A percentile compares a stretch with the other conserved stretches of the same genome.
Evolutionary conservation across 2,888 invertebrate species (phyloP).

Genomic region (Ormyrus rosae): DNA sequence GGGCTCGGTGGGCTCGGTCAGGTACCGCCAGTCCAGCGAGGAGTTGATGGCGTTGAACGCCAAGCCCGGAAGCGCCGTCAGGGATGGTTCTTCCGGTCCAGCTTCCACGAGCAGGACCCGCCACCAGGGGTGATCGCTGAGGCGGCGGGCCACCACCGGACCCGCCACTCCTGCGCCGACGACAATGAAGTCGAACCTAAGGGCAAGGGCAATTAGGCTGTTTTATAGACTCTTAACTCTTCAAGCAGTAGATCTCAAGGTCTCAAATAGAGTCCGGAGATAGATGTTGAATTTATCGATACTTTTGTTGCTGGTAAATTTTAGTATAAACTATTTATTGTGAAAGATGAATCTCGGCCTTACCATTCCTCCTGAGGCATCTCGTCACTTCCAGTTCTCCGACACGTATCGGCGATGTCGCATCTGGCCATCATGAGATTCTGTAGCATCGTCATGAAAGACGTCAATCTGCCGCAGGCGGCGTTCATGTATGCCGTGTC

Average conservation of each 20-base stretch:
- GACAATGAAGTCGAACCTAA: conserved; percentile 75
- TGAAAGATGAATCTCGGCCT: background rate
- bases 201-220: no score
- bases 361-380: conserved; percentile 68
- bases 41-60: conserved; percentile 72
- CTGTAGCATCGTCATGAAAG: conserved; percentile 70
- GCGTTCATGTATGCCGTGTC: conserved; percentile 68
- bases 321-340: no score
- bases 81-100: conserved; percentile 76
- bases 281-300: no score
- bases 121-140: conserved; percentile 76
- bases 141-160: conserved; percentile 76
- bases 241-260: no score
- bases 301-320: no score
- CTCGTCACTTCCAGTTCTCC: conserved; percentile 67
- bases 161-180: conserved; percentile 77
- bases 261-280: no score
- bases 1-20: conserved; percentile 76
- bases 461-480: conserved; percentile 65
- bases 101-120: conserved; percentile 75
- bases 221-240: no score
- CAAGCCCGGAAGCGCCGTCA: conserved; percentile 74
- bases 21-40: conserved; percentile 77
- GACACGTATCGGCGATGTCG: conserved; percentile 71
- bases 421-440: conserved; percentile 67